phyloP scores from a whole-genome alignment of 1,140 invertebrate genomes.

The Drosophila neocordata region DNA sequence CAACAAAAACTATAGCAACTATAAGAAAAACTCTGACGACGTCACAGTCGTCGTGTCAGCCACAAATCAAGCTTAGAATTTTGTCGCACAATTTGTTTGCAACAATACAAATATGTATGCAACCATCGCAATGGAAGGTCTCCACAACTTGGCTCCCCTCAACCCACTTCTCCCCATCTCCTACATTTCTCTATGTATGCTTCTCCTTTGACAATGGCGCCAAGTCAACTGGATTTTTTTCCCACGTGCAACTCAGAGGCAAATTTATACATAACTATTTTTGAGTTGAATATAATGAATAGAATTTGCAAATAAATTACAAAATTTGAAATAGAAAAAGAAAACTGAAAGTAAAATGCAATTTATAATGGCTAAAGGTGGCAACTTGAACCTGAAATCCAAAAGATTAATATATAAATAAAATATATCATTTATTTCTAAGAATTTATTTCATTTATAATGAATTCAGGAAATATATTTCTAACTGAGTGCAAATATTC shows the following conservation, averaged over 20 bases:
- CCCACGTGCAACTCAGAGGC: slow-evolving; percentile 38
- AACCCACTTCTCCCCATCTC: neutral
- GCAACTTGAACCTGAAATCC: neutral
- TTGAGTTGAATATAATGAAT: neutral
- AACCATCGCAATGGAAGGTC: slow-evolving; percentile 17
- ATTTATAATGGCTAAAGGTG: neutral
- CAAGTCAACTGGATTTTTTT: slow-evolving; percentile 27
- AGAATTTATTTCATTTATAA: no score
- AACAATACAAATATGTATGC: slow-evolving; percentile 32
- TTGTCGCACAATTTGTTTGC: slow-evolving; percentile 71
- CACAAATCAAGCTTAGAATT: slow-evolving; percentile 74
- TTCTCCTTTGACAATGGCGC: slow-evolving; percentile 43
- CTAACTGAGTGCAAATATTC: neutral
- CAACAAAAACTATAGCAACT: neutral
- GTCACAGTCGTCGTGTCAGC: slow-evolving; percentile 22
- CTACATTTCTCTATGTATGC: slow-evolving; percentile 1
- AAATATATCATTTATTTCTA: no score
- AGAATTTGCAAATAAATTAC: slow-evolving; percentile 31
- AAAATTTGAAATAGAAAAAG: neutral
- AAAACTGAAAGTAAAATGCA: slow-evolving; percentile 1
- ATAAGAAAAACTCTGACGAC: neutral
- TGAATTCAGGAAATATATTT: neutral
- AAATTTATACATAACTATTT: slow-evolving; percentile 11
- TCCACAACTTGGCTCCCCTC: neutral
- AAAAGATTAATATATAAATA: neutral